These are phyloP conservation scores for Maccullochella peelii DNA, from an alignment of 2,113 vertebrate species.

Conservation along the genomic window DNA sequence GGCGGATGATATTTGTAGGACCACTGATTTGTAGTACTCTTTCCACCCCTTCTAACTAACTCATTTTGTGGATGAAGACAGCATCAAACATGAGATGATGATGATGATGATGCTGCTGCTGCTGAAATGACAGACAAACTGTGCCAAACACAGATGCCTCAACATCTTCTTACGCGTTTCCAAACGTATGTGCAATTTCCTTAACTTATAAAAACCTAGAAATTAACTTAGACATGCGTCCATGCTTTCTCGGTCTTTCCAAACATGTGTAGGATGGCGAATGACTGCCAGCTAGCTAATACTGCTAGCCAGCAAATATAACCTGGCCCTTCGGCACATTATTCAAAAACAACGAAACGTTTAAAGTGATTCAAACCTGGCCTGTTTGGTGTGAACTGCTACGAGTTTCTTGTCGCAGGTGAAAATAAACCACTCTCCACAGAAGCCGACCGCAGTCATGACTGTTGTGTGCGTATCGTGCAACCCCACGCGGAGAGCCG, in stretches of 20 bases:
- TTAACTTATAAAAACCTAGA: not conserved
- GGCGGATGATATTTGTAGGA: no score
- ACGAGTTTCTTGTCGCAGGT: constrained; percentile 70
- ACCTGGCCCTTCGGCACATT: rapidly evolving
- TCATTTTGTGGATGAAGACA: not conserved
- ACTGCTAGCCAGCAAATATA: not conserved
- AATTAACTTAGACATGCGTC: not conserved
- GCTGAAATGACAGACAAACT: not conserved
- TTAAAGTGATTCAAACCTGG: constrained; percentile 52
- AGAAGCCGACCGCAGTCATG: constrained; percentile 70
- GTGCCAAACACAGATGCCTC: not conserved
- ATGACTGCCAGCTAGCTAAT: not conserved
- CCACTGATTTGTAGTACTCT: no score
- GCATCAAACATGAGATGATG: not conserved
- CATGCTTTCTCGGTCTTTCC: no score
- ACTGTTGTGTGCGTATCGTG: not conserved
- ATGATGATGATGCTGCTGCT: not conserved
- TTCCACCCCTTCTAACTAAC: no score
- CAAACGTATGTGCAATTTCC: not conserved
- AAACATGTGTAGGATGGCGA: no score
- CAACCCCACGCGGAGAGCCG: constrained; percentile 27
- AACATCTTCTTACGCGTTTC: not conserved
- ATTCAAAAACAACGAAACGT: not conserved
- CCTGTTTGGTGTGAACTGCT: constrained; percentile 67
- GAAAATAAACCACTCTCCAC: constrained; percentile 73